Evolutionary conservation across 2,888 invertebrate species (phyloP).

Genomic region (Octodonta nipae): DNA sequence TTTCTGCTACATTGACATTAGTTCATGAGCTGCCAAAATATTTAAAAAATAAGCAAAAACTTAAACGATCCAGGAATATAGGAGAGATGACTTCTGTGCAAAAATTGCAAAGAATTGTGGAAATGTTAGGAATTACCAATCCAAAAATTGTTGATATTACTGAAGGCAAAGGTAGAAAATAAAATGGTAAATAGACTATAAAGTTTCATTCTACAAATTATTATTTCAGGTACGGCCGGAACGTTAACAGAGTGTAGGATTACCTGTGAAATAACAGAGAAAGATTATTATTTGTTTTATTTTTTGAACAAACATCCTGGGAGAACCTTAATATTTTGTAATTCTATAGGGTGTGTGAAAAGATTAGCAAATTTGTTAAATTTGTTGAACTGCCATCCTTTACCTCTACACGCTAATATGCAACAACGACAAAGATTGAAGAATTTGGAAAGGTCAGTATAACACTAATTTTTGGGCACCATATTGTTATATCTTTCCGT

Average conservation of each 20-base stretch:
- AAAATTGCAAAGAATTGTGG: slow-evolving; percentile 63
- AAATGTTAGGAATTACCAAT: slow-evolving; percentile 71
- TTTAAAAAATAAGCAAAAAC: slow-evolving; percentile 44
- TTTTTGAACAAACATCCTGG: slow-evolving; percentile 75
- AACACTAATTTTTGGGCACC: no score
- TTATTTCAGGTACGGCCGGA: slow-evolving; percentile 57
- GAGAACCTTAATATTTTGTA: slow-evolving; percentile 84
- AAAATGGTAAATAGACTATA: slow-evolving; percentile 3
- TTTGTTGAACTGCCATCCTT: slow-evolving; percentile 55
- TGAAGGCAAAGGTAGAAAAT: slow-evolving; percentile 47
- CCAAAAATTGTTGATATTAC: slow-evolving; percentile 92
- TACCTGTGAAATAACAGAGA: slow-evolving; percentile 61
- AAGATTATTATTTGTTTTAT: slow-evolving; percentile 87
- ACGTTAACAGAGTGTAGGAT: slow-evolving; percentile 76
- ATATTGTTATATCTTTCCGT: no score
- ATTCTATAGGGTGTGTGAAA: slow-evolving; percentile 85
- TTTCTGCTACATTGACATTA: slow-evolving; percentile 91
- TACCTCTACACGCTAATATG: slow-evolving; percentile 81
- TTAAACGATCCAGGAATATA: slow-evolving; percentile 40
- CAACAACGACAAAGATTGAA: slow-evolving; percentile 85
- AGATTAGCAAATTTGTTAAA: slow-evolving; percentile 57
- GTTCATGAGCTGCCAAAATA: slow-evolving; percentile 74
- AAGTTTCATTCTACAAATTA: no score
- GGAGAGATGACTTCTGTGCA: slow-evolving; percentile 56
- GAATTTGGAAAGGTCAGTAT: slow-evolving; percentile 84